phyloP scores from a whole-genome alignment of 2,888 invertebrate species.

The Plagodis pulveraria region DNA sequence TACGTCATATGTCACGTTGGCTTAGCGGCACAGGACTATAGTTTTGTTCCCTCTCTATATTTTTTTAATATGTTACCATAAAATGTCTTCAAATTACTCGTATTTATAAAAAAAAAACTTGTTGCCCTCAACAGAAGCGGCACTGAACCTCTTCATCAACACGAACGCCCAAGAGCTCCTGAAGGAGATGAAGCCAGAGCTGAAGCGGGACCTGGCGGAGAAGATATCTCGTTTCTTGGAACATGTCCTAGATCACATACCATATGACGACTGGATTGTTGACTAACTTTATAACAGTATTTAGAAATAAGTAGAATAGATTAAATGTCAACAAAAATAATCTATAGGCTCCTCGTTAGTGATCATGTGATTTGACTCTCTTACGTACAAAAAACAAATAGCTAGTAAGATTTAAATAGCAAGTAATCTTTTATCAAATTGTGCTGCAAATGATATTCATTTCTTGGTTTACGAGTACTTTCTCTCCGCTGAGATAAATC shows the following conservation, averaged over 20 bases:
- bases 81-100: no score
- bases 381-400: no score
- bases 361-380: no score
- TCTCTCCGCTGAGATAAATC: no score
- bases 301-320: not conserved
- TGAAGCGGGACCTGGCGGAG: slow-evolving; percentile 90
- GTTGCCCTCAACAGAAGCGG: slow-evolving; percentile 87
- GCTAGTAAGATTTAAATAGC: no score
- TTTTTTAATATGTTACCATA: no score
- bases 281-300: slow-evolving; percentile 49
- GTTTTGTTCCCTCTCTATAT: no score
- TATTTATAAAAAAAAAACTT: not conserved
- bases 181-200: slow-evolving; percentile 94
- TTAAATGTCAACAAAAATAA: not conserved
- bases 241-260: slow-evolving; percentile 90
- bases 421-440: no score
- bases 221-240: slow-evolving; percentile 91
- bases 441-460: no score
- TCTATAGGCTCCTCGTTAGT: not conserved
- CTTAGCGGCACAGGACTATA: no score
- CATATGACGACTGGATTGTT: slow-evolving; percentile 91
- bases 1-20: no score
- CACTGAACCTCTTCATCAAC: slow-evolving; percentile 93
- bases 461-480: no score
- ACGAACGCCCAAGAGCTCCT: slow-evolving; percentile 93